Evolutionary conservation across 2,797 vertebrate genomes (phyloP).

Genomic region (Anabas testudineus): DNA sequence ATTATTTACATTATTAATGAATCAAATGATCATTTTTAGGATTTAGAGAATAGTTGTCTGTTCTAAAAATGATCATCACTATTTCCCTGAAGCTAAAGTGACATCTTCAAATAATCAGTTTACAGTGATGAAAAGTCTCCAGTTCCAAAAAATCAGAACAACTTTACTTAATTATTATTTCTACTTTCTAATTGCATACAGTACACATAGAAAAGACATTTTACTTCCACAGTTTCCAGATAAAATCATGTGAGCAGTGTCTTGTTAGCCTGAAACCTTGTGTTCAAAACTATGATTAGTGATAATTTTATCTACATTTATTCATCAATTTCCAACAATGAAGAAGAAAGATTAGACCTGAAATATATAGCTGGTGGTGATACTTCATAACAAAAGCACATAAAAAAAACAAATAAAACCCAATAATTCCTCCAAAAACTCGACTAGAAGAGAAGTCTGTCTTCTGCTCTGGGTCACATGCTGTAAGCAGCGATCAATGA

Average conservation of each 20-base stretch:
- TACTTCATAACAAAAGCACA: constrained; percentile 1
- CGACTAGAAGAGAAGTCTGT: constrained; percentile 16
- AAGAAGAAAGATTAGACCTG: not conserved
- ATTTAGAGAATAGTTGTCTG: no score
- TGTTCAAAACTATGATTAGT: not conserved
- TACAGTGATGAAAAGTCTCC: no score
- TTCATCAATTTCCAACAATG: constrained; percentile 48
- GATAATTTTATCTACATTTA: constrained; percentile 4
- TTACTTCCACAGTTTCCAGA: no score
- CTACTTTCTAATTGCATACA: no score
- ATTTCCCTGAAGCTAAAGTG: no score
- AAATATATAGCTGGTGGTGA: constrained; percentile 28
- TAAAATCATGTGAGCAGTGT: no score
- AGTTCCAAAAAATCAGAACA: no score
- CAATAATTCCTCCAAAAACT: constrained; percentile 2
- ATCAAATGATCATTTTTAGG: not conserved
- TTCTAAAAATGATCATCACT: no score
- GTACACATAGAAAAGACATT: no score
- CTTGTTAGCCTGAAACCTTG: no score
- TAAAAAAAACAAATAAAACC: constrained; percentile 36
- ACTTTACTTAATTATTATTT: no score
- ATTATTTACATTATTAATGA: not conserved
- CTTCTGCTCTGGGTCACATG: not conserved
- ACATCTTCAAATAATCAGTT: no score
- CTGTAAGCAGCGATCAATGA: constrained; percentile 4